Percentiles rank a stretch among this genome's conserved stretches.
Conservation (phyloP, 2,113 vertebrate genomes). For the Brevimyrus niger region DNA sequence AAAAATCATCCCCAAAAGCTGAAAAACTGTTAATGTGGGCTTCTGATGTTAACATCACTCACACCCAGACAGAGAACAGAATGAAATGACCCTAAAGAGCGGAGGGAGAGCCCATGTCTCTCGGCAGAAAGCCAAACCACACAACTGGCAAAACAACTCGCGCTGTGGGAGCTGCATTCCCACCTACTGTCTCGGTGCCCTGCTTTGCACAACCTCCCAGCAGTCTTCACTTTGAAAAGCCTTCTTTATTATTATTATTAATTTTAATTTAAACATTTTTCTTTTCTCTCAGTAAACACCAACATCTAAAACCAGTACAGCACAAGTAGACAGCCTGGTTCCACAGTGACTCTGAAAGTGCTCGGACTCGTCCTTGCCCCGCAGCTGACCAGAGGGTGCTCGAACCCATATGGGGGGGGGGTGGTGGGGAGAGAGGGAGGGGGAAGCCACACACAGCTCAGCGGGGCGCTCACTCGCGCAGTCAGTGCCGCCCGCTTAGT, state of each 20-base stretch:
- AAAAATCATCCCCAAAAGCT: conserved; percentile 45
- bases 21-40: conserved; percentile 36
- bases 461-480: conserved; percentile 36
- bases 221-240: conserved; percentile 39
- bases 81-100: conserved; percentile 37
- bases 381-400: conserved; percentile 15
- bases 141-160: conserved; percentile 31
- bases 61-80: conserved; percentile 43
- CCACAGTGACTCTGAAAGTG: background rate
- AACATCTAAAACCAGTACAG: conserved; percentile 40
- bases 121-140: conserved; percentile 38
- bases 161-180: conserved; percentile 47
- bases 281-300: conserved; percentile 29
- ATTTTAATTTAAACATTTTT: background rate
- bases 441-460: conserved; percentile 27
- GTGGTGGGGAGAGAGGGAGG: background rate
- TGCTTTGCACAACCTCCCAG: conserved; percentile 40
- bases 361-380: conserved; percentile 23
- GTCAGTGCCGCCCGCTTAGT: conserved; percentile 64
- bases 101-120: conserved; percentile 47
- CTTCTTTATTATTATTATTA: background rate
- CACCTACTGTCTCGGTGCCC: conserved; percentile 54
- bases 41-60: conserved; percentile 53
- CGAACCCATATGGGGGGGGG: background rate
- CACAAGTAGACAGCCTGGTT: conserved; percentile 27